phyloP scores from a whole-genome alignment of 2,888 invertebrate species.

The Seladonia tumulorum region DNA sequence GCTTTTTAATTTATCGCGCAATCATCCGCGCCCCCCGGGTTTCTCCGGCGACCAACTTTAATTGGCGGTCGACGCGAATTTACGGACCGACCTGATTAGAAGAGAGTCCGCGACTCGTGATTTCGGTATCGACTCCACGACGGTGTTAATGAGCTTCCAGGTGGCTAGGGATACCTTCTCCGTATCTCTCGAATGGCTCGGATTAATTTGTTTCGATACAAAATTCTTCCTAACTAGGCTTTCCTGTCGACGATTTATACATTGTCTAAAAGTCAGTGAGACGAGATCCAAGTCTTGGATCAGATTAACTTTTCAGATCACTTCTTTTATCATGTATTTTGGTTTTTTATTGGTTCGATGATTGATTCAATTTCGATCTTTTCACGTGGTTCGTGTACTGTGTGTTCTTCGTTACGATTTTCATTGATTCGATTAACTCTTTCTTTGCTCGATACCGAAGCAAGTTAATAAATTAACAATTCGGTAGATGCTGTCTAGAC shows the following conservation, averaged over 20 bases:
- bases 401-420: too few species aligned
- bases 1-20: constrained; percentile 33
- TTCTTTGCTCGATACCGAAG: too few species aligned
- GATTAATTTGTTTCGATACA: neutral
- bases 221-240: neutral
- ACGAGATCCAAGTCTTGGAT: too few species aligned
- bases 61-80: constrained; percentile 15
- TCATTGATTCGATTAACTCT: too few species aligned
- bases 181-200: neutral
- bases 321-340: too few species aligned
- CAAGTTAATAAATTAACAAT: too few species aligned
- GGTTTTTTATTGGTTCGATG: too few species aligned
- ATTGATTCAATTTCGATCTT: too few species aligned
- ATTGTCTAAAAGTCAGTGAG: neutral
- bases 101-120: neutral
- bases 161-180: neutral
- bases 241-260: neutral
- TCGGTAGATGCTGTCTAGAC: too few species aligned
- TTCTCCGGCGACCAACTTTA: neutral
- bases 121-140: constrained; percentile 3
- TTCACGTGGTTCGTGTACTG: too few species aligned
- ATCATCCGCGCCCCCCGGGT: neutral
- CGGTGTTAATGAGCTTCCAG: neutral
- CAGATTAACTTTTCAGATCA: too few species aligned
- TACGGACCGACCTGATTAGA: neutral